These are phyloP conservation scores for Leptobrachium ailaonicum DNA, from an alignment of 2,113 vertebrate species.

Conservation along the genomic window DNA sequence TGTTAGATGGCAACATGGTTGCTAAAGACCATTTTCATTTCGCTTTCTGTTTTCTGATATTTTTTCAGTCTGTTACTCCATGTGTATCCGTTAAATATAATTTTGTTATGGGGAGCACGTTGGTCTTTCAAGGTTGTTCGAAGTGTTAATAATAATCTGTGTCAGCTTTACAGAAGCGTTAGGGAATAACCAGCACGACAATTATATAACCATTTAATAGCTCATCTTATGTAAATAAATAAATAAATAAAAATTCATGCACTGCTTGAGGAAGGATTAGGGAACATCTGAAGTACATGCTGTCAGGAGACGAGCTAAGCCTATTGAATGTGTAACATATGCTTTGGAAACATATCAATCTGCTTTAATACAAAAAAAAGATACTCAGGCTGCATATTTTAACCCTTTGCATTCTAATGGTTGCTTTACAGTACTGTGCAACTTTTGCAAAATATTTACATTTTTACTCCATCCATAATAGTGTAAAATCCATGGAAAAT, in stretches of 20 bases:
- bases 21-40: background rate
- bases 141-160: constrained; percentile 28
- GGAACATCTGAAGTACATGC: constrained; percentile 12
- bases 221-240: constrained; percentile 23
- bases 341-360: background rate
- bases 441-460: too few species aligned
- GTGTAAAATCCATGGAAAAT: too few species aligned
- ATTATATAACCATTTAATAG: constrained; percentile 36
- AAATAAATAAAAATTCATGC: constrained; percentile 10
- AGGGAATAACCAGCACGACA: background rate
- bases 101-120: background rate
- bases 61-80: too few species aligned
- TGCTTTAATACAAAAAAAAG: background rate
- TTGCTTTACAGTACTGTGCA: too few species aligned
- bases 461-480: too few species aligned
- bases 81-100: too few species aligned
- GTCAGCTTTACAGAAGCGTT: constrained; percentile 5
- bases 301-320: constrained; percentile 34
- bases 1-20: background rate
- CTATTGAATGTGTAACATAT: constrained; percentile 32
- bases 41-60: too few species aligned
- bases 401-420: background rate
- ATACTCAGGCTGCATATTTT: background rate
- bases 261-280: constrained; percentile 40
- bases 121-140: constrained; percentile 2